Conservation (phyloP, 1,140 invertebrate genomes). For the Coelopa frigida region DNA sequence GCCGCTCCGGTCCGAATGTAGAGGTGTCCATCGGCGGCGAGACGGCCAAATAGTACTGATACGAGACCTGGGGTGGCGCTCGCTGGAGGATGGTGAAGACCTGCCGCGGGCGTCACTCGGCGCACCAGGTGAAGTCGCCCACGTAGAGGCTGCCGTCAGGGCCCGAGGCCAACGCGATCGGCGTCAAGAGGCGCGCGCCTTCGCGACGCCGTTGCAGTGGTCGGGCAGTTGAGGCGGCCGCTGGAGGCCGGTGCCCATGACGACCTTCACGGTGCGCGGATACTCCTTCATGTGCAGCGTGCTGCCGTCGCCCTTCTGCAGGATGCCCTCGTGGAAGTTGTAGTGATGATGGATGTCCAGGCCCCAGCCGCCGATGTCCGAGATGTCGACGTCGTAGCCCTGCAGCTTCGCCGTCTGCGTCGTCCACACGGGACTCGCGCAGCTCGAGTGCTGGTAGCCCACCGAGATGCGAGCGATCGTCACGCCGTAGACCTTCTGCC, state of each 20-base stretch:
- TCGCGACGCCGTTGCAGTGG: slow-evolving; percentile 78
- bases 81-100: slow-evolving; percentile 90
- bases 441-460: slow-evolving; percentile 89
- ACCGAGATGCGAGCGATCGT: slow-evolving; percentile 81
- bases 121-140: slow-evolving; percentile 92
- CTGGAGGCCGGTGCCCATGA: slow-evolving; percentile 91
- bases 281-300: slow-evolving; percentile 89
- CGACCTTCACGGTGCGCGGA: slow-evolving; percentile 79
- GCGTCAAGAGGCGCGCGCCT: slow-evolving; percentile 78
- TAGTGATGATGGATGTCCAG: slow-evolving; percentile 97
- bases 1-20: slow-evolving; percentile 92
- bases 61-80: slow-evolving; percentile 85
- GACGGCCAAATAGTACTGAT: slow-evolving; percentile 91
- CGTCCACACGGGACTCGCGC: slow-evolving; percentile 84
- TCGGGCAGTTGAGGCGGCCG: slow-evolving; percentile 64
- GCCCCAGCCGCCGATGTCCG: slow-evolving; percentile 95
- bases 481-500: slow-evolving; percentile 89
- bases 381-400: slow-evolving; percentile 96
- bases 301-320: slow-evolving; percentile 94
- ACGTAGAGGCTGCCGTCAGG: slow-evolving; percentile 95
- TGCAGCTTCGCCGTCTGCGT: slow-evolving; percentile 86
- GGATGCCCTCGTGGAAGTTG: slow-evolving; percentile 93
- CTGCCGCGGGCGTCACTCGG: slow-evolving; percentile 80
- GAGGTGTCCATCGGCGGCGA: slow-evolving; percentile 91
- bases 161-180: slow-evolving; percentile 85